Conservation (phyloP, 2,797 vertebrate species). For the Passerculus sandwichensis region DNA sequence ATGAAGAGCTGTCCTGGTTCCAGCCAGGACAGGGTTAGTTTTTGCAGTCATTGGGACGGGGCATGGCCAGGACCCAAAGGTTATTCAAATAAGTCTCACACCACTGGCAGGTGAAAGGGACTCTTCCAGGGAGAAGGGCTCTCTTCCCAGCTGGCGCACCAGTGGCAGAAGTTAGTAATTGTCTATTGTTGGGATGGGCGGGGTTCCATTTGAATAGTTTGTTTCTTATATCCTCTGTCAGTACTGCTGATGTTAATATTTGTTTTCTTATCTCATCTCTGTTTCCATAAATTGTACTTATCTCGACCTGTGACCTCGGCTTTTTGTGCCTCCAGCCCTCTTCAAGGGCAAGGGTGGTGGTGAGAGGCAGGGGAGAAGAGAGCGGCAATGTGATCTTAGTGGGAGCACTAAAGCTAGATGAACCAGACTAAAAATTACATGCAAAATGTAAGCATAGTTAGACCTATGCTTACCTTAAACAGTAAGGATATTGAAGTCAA, state of each 20-base stretch:
- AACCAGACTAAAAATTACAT: background rate
- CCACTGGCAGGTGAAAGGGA: background rate
- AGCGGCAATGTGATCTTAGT: background rate
- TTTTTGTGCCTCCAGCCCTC: background rate
- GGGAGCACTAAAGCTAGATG: background rate
- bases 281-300: background rate
- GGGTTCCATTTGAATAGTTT: background rate
- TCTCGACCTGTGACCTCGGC: background rate
- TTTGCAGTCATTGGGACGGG: background rate
- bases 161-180: background rate
- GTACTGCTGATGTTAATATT: background rate
- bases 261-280: background rate
- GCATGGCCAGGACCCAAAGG: background rate
- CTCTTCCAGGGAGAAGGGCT: background rate
- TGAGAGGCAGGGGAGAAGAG: background rate
- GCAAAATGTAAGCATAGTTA: background rate
- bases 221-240: background rate
- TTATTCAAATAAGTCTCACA: background rate
- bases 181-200: fast-evolving
- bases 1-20: background rate
- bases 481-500: background rate
- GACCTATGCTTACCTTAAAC: background rate
- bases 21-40: background rate
- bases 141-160: fast-evolving
- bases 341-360: background rate